Percentiles rank a stretch among this genome's conserved stretches.
phyloP scores from a whole-genome alignment of 2,797 vertebrate species.

The Tapera naevia region DNA sequence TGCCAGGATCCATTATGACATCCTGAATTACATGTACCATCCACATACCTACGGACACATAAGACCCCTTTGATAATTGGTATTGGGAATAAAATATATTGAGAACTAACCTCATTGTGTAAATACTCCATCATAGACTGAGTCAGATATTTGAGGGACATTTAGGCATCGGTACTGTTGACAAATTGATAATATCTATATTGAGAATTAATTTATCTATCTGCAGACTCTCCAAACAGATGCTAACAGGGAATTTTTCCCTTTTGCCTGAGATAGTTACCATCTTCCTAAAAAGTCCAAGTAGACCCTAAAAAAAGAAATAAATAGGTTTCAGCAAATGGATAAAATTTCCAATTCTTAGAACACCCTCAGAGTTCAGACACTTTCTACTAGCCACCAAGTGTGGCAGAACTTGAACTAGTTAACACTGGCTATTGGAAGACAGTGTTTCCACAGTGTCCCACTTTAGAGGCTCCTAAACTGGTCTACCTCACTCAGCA shows the following conservation, averaged over 20 bases:
- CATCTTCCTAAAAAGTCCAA: neutral
- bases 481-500: neutral
- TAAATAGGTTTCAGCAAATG: neutral
- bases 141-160: neutral
- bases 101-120: neutral
- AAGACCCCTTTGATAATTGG: neutral
- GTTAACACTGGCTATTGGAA: neutral
- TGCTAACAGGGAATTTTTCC: neutral
- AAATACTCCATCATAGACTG: neutral
- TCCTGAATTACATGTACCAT: neutral
- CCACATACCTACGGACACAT: neutral
- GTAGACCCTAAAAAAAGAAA: neutral
- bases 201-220: neutral
- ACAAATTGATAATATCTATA: neutral
- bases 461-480: neutral
- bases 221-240: neutral
- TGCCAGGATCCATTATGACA: neutral
- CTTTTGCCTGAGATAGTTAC: neutral
- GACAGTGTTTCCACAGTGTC: neutral
- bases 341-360: neutral
- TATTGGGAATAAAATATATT: neutral
- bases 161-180: neutral
- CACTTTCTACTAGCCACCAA: neutral
- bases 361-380: neutral
- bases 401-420: neutral